A percentile compares a stretch with the other conserved stretches of the same genome.
Evolutionary conservation across 2,888 invertebrate species (phyloP).

Genomic region (Epinotia bilunana): DNA sequence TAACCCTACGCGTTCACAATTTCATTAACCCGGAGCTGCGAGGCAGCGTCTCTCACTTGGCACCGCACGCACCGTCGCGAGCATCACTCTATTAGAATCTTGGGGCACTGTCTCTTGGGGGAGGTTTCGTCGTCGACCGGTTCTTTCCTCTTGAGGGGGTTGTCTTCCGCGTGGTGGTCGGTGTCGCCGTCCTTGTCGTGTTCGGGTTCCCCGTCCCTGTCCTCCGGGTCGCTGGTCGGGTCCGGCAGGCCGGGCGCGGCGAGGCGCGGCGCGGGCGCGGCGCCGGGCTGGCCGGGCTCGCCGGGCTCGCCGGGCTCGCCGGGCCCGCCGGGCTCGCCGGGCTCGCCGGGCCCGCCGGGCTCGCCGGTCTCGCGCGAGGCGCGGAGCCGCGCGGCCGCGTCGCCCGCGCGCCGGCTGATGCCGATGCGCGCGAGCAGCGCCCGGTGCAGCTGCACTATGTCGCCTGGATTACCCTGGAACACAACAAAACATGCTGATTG

Average conservation of each 20-base stretch:
- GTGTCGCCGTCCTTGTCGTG: conserved; percentile 57
- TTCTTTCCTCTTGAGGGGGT: conserved; percentile 72
- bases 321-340: conserved; percentile 40
- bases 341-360: conserved; percentile 43
- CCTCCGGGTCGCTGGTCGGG: conserved; percentile 48
- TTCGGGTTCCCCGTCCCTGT: conserved; percentile 51
- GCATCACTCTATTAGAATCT: conserved; percentile 70
- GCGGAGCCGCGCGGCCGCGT: conserved; percentile 41
- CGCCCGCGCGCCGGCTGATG: conserved; percentile 59
- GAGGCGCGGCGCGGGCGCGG: conserved; percentile 45
- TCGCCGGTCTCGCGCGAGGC: conserved; percentile 17
- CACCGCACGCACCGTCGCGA: conserved; percentile 39
- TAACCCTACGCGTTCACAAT: conserved; percentile 60
- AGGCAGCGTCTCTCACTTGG: conserved; percentile 56
- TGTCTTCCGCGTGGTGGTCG: conserved; percentile 59
- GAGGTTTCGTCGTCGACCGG: conserved; percentile 67
- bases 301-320: conserved; percentile 54
- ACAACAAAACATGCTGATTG: conserved; percentile 1
- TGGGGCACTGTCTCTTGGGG: conserved; percentile 78
- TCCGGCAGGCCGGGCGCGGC: conserved; percentile 27
- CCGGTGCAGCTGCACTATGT: conserved; percentile 70
- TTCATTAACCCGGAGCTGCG: conserved; percentile 60
- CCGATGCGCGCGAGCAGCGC: conserved; percentile 69
- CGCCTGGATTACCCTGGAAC: conserved; percentile 73
- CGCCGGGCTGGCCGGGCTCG: conserved; percentile 45